phyloP scores from a whole-genome alignment of 2,113 vertebrate species.

The Corythornis cristatus region DNA sequence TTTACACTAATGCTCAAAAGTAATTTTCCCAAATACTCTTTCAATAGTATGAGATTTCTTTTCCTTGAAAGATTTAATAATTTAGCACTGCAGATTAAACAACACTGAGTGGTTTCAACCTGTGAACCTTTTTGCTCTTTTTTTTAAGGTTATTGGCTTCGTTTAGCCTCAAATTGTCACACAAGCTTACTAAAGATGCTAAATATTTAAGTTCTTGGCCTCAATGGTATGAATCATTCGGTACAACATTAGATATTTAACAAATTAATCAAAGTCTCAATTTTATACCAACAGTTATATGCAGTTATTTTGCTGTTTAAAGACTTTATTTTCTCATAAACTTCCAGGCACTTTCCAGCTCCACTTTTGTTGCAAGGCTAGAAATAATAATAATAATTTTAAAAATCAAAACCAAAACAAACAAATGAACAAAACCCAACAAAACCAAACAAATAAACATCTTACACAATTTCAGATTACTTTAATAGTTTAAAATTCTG shows the following conservation, averaged over 20 bases:
- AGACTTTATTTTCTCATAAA: not conserved
- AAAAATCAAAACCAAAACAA: not conserved
- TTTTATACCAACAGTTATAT: not conserved
- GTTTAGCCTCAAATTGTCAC: conserved; percentile 28
- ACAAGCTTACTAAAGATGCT: conserved; percentile 5
- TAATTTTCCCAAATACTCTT: not conserved
- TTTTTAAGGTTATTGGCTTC: conserved; percentile 17
- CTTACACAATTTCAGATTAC: not conserved
- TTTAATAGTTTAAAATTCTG: not conserved
- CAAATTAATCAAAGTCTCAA: conserved; percentile 1
- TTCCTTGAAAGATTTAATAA: not conserved
- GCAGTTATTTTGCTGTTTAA: not conserved
- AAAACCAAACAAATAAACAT: not conserved
- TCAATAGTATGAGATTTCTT: not conserved
- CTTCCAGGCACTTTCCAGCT: not conserved
- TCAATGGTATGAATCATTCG: not conserved
- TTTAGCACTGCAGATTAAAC: conserved; percentile 25
- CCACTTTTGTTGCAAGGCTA: not conserved
- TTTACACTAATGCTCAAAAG: not conserved
- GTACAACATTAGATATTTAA: conserved; percentile 27
- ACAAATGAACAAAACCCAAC: not conserved
- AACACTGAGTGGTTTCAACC: conserved; percentile 1
- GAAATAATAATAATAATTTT: not conserved
- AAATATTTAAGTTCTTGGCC: conserved; percentile 41
- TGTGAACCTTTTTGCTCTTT: not conserved